These are phyloP conservation scores for Tenthredo amoena DNA, from an alignment of 2,888 invertebrate species.

Conservation along the genomic window DNA sequence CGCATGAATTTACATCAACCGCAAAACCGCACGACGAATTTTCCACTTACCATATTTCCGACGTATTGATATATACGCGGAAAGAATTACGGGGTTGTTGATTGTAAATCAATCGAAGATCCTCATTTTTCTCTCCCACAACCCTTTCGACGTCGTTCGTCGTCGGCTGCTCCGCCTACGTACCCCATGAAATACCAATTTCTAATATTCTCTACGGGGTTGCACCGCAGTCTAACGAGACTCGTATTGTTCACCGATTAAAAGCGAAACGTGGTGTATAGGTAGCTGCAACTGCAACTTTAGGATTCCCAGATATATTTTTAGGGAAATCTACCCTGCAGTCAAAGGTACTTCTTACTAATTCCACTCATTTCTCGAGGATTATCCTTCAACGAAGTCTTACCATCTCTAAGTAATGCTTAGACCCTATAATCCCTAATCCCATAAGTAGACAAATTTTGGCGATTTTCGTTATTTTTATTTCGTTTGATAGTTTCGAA, in stretches of 20 bases:
- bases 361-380: constrained; percentile 61
- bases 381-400: constrained; percentile 60
- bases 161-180: not conserved
- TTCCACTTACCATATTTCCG: not conserved
- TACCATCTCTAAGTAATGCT: not conserved
- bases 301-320: not conserved
- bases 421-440: not conserved
- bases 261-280: not conserved
- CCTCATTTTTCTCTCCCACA: not conserved
- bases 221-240: constrained; percentile 36
- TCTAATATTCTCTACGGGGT: constrained; percentile 1
- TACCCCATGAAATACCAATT: not conserved
- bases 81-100: not conserved
- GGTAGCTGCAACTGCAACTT: not conserved
- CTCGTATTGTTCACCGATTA: constrained; percentile 6
- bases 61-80: not conserved
- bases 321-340: not conserved
- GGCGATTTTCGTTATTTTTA: not conserved
- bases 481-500: not conserved
- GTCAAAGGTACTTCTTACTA: not conserved
- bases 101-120: not conserved
- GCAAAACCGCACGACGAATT: not conserved
- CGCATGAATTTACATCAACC: constrained; percentile 8
- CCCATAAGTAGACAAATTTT: not conserved
- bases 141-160: not conserved